Evolutionary conservation across 2,888 invertebrate species (phyloP).

Genomic region (Diogma glabrata): DNA sequence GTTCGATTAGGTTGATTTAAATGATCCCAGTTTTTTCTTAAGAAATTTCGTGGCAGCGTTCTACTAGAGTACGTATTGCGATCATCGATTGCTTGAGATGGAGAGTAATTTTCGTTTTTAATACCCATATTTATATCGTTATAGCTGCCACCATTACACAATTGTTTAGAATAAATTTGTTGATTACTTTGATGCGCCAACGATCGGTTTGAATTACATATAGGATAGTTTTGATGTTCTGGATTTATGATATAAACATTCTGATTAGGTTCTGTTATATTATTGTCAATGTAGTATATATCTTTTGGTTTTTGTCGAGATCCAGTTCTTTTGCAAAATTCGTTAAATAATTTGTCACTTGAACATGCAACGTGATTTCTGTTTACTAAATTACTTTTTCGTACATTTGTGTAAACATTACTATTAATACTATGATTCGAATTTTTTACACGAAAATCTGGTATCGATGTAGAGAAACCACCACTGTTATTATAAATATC

Average conservation of each 20-base stretch:
- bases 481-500: constrained; percentile 26
- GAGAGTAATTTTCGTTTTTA: neutral
- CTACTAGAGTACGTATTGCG: constrained; percentile 28
- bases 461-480: neutral
- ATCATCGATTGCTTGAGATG: constrained; percentile 15
- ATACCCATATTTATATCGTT: neutral
- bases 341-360: constrained; percentile 32
- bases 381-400: neutral
- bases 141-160: neutral
- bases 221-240: neutral
- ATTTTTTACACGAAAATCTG: too few relatives aligned
- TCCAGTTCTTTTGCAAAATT: constrained; percentile 33
- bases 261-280: constrained; percentile 1
- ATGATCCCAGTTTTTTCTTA: constrained; percentile 20
- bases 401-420: neutral
- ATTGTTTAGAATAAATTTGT: neutral
- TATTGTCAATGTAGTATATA: constrained; percentile 31
- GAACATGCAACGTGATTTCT: neutral
- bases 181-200: neutral
- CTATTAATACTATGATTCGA: constrained; percentile 1
- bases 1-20: constrained; percentile 5
- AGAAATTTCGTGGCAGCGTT: constrained; percentile 32
- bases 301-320: constrained; percentile 33
- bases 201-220: constrained; percentile 1
- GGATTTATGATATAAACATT: constrained; percentile 20